Evolutionary conservation across 2,888 invertebrate species (phyloP).

Genomic region (Aphodius granarius): DNA sequence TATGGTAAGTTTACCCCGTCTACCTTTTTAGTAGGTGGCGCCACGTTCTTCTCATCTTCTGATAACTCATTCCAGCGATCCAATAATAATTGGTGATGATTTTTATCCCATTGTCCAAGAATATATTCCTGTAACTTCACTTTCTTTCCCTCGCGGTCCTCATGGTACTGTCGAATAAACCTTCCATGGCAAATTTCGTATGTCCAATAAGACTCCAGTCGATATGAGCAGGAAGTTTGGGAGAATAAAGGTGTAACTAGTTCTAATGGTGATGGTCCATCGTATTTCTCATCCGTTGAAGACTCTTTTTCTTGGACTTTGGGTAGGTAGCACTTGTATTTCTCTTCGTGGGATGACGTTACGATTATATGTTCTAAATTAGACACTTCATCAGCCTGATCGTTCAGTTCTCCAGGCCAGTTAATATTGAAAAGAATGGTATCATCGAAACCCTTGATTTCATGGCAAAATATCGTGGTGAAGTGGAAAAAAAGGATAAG

Average conservation of each 20-base stretch:
- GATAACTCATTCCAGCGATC: slow-evolving; percentile 56
- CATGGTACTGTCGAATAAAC: slow-evolving; percentile 92
- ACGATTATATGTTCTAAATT: slow-evolving; percentile 64
- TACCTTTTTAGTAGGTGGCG: slow-evolving; percentile 68
- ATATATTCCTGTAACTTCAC: slow-evolving; percentile 83
- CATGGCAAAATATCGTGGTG: slow-evolving; percentile 52
- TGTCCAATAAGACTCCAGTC: slow-evolving; percentile 92
- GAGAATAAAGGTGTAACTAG: slow-evolving; percentile 73
- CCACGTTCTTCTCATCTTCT: slow-evolving; percentile 56
- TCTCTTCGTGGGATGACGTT: slow-evolving; percentile 76
- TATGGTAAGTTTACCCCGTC: slow-evolving; percentile 90
- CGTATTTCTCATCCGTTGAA: slow-evolving; percentile 62
- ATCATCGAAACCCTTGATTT: slow-evolving; percentile 81
- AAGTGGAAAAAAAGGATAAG: neutral
- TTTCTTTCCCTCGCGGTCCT: slow-evolving; percentile 86
- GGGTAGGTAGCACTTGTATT: slow-evolving; percentile 82
- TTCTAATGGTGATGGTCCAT: slow-evolving; percentile 76
- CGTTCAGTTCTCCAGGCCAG: slow-evolving; percentile 65
- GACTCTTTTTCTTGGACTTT: slow-evolving; percentile 61
- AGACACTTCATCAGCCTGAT: slow-evolving; percentile 45
- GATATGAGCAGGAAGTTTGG: slow-evolving; percentile 80
- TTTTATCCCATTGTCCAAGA: slow-evolving; percentile 76
- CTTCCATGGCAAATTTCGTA: slow-evolving; percentile 95
- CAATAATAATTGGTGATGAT: slow-evolving; percentile 63
- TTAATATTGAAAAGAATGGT: slow-evolving; percentile 77